Evolutionary conservation across 2,888 invertebrate species (phyloP), one percentile per base, ranked within the genome.

Genomic region (Uloborus plumipes): DNA sequence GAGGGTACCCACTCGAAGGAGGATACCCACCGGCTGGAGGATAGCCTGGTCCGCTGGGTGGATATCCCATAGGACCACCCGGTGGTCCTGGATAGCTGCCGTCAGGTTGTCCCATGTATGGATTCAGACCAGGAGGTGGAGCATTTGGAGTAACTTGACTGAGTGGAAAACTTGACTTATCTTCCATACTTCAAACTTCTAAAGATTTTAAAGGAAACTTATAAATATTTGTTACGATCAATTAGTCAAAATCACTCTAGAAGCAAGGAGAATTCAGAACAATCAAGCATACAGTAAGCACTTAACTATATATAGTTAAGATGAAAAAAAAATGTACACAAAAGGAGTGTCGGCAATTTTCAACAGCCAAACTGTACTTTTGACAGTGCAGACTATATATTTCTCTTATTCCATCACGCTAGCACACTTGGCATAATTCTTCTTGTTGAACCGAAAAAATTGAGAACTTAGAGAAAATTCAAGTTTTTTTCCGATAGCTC

Each of bases 121-220:
- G 80, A 39, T 81, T 81, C 22, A 81, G 14, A 31, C 80, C 80
- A 14, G 80, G 80, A 13, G 69, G 80, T 9, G 80, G 80, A n/a
- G 74, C 80, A 58, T 65, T 74, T 11, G 80, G 80, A 18, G 78
- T 65, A 49, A 65, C 50, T n/a, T n/a, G n/a, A 4, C 47, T 7
- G 6, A 69, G 70, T 31, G 80, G 80, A 65, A 74, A 81, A 22
- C 61, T 69, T 51, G 61, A 59, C 39, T 26, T 69, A 50, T 67
- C 26, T 18, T 49, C n/a, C 39, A 31, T 14, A 16, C 39, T 39
- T 15, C 15, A 31, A 31, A 64, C 14, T 16, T 59, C 6, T 31
- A 64, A 39, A 39, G n/a, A 55, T 4, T n/a, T 47, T 3, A 64
- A 64, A 11, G 2, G 7, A 26, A 14, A 11, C 31, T 61, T 6